Evolutionary conservation across 2,797 vertebrate genomes (phyloP), one percentile per base, ranked within the genome.

Genomic region (Falco biarmicus): DNA sequence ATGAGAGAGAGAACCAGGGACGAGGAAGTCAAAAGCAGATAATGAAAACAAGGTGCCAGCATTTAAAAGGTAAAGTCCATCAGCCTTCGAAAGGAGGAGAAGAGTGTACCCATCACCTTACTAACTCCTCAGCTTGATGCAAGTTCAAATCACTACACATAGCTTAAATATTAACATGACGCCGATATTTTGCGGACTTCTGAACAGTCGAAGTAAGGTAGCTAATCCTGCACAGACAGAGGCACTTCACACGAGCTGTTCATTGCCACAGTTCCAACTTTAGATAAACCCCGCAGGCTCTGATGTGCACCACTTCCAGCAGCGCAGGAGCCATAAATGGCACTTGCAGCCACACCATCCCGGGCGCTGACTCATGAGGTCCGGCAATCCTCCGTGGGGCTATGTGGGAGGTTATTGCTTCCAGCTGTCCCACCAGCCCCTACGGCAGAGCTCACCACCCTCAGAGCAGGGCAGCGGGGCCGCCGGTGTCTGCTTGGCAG

Each of bases 21-120:
- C 0, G 31, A 94, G 89, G 86, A 92, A 89, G 70, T 70, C 6
- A 4, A 71, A 68, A 90, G 81, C 54, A 85, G 76, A 84, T 89
- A 91, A 91, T 3, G 11, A 89, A 84, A 95, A 87, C 47, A 59
- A 65, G 64, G 65, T 3, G 3, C 75, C 82, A 94, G 87, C 92
- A 68, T 21, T 59, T 50, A 10, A 25, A 69, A 96, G 79, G 78
- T 94, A 77, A 93, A 94, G 90, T 87, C 87, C 89, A 92, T 28
- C 88, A 84, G 32, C 78, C 68, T 61, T 77, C 50, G 31, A 60
- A 73, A 87, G 75, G 81, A 93, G 84, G 59, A 79, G 54, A 29
- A 76, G 12, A 21, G n/a, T 25, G 68, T 16, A 54, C 43, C 4
- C 5, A 82, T 7, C 37, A 3, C 11, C 41, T 18, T 24, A 39